A percentile compares a stretch with the other conserved stretches of the same genome.
phyloP scores from a whole-genome alignment of 2,888 invertebrate genomes.

The Scaptomyza polygonia region DNA sequence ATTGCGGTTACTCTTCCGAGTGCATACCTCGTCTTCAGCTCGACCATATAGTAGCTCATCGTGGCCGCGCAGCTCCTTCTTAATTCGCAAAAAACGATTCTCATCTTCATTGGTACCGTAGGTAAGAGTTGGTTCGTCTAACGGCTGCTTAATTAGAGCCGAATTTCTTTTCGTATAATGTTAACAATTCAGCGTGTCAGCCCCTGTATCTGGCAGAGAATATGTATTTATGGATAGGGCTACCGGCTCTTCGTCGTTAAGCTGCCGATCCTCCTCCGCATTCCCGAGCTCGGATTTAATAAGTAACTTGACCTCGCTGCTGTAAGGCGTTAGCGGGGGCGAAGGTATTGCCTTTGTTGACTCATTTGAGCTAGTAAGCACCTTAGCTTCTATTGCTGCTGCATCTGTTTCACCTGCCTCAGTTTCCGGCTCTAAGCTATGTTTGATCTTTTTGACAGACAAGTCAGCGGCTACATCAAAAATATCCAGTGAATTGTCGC shows the following conservation, averaged over 20 bases:
- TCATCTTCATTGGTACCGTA: slow-evolving; percentile 61
- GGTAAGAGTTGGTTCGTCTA: slow-evolving; percentile 46
- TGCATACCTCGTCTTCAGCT: slow-evolving; percentile 11
- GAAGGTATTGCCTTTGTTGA: slow-evolving; percentile 83
- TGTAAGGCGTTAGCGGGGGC: slow-evolving; percentile 82
- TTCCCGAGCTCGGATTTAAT: slow-evolving; percentile 60
- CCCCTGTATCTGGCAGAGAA: not conserved
- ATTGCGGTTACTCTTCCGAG: slow-evolving; percentile 46
- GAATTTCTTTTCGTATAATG: slow-evolving; percentile 36
- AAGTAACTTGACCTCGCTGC: slow-evolving; percentile 18
- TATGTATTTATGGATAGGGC: not conserved
- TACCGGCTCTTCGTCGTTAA: not conserved
- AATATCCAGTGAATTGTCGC: slow-evolving; percentile 82
- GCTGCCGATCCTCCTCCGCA: not conserved
- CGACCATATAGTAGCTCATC: slow-evolving; percentile 33
- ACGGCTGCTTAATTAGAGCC: slow-evolving; percentile 66
- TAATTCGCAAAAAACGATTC: slow-evolving; percentile 76
- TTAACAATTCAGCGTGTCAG: slow-evolving; percentile 49
- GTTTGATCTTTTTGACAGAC: slow-evolving; percentile 77
- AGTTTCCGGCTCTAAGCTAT: slow-evolving; percentile 24
- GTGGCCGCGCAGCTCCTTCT: slow-evolving; percentile 74
- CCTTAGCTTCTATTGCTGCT: slow-evolving; percentile 69
- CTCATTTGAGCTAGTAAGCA: slow-evolving; percentile 65
- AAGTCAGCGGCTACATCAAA: slow-evolving; percentile 82
- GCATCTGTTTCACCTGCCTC: slow-evolving; percentile 15